phyloP scores from a whole-genome alignment of 2,888 invertebrate genomes.

The Adineta ricciae region DNA sequence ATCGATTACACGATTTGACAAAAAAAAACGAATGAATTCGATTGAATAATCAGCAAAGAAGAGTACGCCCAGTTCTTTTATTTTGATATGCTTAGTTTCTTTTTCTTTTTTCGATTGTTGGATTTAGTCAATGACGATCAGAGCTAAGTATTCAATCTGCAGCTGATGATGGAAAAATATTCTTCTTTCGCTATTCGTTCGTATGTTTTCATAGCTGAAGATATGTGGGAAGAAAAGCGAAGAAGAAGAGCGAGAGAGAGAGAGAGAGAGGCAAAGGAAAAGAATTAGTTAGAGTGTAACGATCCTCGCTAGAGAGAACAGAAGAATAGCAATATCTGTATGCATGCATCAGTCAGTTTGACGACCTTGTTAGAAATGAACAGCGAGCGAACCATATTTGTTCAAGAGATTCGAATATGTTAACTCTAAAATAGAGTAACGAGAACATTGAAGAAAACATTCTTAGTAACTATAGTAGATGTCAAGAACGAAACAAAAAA shows the following conservation, averaged over 20 bases:
- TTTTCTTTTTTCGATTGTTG: neutral
- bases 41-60: neutral
- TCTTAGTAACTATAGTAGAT: neutral
- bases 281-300: neutral
- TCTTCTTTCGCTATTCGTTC: neutral
- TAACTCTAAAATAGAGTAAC: neutral
- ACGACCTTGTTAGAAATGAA: neutral
- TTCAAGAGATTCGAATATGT: neutral
- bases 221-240: neutral
- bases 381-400: neutral
- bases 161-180: neutral
- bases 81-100: neutral
- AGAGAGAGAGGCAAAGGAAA: neutral
- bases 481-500: neutral
- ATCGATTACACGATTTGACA: neutral
- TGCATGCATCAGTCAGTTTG: neutral
- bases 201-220: neutral
- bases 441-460: neutral
- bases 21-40: neutral
- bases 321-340: neutral
- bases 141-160: neutral
- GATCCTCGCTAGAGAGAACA: neutral
- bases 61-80: neutral
- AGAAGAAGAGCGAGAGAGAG: neutral
- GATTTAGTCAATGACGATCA: neutral